Base-by-base conservation (phyloP, 1,140 invertebrate species). In the Drosophila rhopaloa region DNA sequence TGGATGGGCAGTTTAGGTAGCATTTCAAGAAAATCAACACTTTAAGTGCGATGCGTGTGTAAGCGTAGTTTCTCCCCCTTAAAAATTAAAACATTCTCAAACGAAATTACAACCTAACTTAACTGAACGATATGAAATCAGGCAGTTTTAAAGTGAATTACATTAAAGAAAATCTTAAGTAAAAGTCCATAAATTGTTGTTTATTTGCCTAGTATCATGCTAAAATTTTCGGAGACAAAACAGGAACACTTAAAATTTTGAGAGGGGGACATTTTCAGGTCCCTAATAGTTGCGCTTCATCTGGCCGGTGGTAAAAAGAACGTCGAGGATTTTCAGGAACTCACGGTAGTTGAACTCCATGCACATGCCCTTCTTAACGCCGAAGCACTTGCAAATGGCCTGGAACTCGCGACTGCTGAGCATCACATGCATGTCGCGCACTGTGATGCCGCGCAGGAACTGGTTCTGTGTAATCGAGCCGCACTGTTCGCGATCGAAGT, bases 361-460 rank as follows among this genome's bases (percentile, higher is more conserved):
- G 37, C 79, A 82, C 43, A 91, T 48, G 50, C 90, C 94, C 53
- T 94, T 93, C 75, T 94, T 93, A 27, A 94, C 93, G 14, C 94
- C 93, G 82, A 96, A 96, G 81, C 95, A 95, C 92, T 95, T 96
- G 91, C 94, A 94, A 51, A 96, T 76, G 5, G 94, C 91, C 8
- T 95, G 94, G 2, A 95, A 92, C 90, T 96, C 95, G 9, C 93
- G 93, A 10, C 91, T 93, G 44, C 94, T 95, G 5, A 96, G 85
- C 67, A 94, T 85, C 61, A 93, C 84, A 54, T 95, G 91, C 93
- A 96, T 93, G 41, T 93, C 93, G 58, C 95, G 94, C 6, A 94
- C 70, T 14, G 94, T 94, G 2, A 96, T 90, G 37, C 94, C 95
- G 76, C 94, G 94, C 40, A 94, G 92, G 76, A 95, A 94, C 47